Evolutionary conservation across 2,888 invertebrate genomes (phyloP).

Genomic region (Synergus itoensis): DNA sequence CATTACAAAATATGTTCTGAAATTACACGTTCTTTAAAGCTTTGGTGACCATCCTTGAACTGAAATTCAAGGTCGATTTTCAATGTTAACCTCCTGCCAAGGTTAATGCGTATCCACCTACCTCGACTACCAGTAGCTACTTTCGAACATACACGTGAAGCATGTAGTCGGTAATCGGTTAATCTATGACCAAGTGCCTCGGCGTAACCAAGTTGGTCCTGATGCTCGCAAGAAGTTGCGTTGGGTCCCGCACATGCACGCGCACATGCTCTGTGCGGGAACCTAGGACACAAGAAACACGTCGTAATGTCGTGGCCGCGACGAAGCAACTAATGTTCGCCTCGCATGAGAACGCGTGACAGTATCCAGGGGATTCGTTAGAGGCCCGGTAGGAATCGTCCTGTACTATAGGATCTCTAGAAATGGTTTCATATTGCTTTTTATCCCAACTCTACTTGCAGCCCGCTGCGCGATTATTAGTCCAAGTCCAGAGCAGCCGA

Average conservation of each 20-base stretch:
- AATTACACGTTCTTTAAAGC: background rate
- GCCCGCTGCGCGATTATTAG: conserved; percentile 42
- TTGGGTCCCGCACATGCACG: background rate
- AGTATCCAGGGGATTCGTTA: conserved; percentile 39
- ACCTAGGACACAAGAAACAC: conserved; percentile 48
- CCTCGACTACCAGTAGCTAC: conserved; percentile 43
- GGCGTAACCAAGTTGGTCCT: conserved; percentile 50
- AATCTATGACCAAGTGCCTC: conserved; percentile 49
- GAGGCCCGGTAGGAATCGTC: conserved; percentile 25
- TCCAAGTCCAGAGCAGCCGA: conserved; percentile 25
- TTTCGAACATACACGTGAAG: background rate
- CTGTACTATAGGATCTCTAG: conserved; percentile 38
- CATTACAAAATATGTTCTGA: too few species aligned
- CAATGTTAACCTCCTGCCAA: conserved; percentile 48
- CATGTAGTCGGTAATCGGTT: conserved; percentile 50
- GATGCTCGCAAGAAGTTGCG: conserved; percentile 52
- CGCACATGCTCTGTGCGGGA: background rate
- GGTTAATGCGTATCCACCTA: conserved; percentile 37
- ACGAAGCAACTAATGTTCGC: conserved; percentile 50
- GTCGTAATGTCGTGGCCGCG: conserved; percentile 51
- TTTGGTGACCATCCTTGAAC: conserved; percentile 8
- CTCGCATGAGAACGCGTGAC: conserved; percentile 50
- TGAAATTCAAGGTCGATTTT: conserved; percentile 45
- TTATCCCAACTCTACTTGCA: background rate
- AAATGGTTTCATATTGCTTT: conserved; percentile 41